Percentiles rank a stretch among this genome's conserved stretches.
These are phyloP conservation scores for Heliconius congener DNA, from an alignment of 1,140 invertebrate species.

Conservation along the genomic window DNA sequence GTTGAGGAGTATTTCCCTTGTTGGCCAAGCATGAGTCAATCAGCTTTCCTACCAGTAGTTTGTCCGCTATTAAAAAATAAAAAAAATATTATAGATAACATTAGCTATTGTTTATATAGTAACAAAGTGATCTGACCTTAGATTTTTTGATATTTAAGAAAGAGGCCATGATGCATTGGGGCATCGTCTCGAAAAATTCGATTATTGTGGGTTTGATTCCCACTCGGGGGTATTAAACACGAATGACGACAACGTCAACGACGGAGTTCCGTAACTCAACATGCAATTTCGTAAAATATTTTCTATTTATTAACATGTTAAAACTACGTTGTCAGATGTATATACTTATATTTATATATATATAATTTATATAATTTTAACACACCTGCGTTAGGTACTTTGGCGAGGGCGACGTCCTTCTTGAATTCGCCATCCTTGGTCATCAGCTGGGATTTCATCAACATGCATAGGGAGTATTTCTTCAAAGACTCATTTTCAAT, in stretches of 20 bases:
- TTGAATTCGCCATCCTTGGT: constrained; percentile 79
- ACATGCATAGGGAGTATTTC: constrained; percentile 74
- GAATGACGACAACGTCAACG: background rate
- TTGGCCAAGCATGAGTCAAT: constrained; percentile 75
- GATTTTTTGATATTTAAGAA: too few species aligned
- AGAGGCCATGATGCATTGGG: too few species aligned
- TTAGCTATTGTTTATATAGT: too few species aligned
- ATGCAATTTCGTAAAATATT: background rate
- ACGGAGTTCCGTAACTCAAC: background rate
- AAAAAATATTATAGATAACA: background rate
- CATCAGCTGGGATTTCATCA: constrained; percentile 77
- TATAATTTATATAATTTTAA: too few species aligned
- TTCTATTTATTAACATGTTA: too few species aligned
- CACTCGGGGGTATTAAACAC: background rate
- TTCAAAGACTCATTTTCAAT: constrained; percentile 72
- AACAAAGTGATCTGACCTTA: too few species aligned
- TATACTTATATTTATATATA: too few species aligned
- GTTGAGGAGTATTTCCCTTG: constrained; percentile 76
- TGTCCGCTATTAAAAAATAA: constrained; percentile 59
- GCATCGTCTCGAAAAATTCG: background rate
- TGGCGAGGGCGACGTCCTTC: constrained; percentile 76
- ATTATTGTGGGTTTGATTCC: background rate
- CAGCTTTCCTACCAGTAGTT: constrained; percentile 66
- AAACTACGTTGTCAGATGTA: too few species aligned
- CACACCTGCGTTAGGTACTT: constrained; percentile 70